phyloP scores from a whole-genome alignment of 2,888 invertebrate genomes.

The Ceraclea dissimilis region DNA sequence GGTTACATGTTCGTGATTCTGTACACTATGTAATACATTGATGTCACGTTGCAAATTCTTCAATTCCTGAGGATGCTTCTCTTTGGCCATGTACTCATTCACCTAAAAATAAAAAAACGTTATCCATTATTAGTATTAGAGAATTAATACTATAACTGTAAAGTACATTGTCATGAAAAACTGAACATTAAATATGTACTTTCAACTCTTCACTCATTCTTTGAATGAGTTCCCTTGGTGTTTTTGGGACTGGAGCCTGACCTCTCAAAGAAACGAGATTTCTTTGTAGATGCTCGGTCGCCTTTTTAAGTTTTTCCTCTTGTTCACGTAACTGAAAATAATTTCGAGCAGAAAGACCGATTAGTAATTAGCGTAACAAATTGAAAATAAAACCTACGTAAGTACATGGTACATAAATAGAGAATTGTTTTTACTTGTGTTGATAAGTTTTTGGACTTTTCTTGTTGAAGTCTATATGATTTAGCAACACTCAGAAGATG shows the following conservation, averaged over 20 bases:
- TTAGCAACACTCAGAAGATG: conserved; percentile 50
- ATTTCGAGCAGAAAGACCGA: neutral
- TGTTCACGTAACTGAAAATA: conserved; percentile 39
- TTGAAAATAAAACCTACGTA: neutral
- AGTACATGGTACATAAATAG: neutral
- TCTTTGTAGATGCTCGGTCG: conserved; percentile 55
- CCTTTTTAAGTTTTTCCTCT: conserved; percentile 41
- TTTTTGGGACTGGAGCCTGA: conserved; percentile 43
- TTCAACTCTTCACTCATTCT: conserved; percentile 70
- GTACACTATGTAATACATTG: conserved; percentile 60
- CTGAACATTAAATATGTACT: too few relatives aligned
- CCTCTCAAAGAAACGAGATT: conserved; percentile 53
- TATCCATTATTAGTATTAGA: neutral
- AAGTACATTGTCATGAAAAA: neutral
- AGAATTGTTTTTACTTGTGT: conserved; percentile 35
- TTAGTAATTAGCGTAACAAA: too few relatives aligned
- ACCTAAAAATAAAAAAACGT: conserved; percentile 35
- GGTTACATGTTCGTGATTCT: conserved; percentile 58
- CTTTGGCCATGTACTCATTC: conserved; percentile 66
- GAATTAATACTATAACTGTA: neutral
- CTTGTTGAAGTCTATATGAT: conserved; percentile 47
- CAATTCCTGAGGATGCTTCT: conserved; percentile 72
- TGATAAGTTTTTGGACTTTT: conserved; percentile 43
- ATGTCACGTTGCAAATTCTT: conserved; percentile 55
- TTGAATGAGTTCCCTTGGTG: conserved; percentile 59